Evolutionary conservation across 2,888 invertebrate genomes (phyloP).

Genomic region (Sinhomidia bicolor): DNA sequence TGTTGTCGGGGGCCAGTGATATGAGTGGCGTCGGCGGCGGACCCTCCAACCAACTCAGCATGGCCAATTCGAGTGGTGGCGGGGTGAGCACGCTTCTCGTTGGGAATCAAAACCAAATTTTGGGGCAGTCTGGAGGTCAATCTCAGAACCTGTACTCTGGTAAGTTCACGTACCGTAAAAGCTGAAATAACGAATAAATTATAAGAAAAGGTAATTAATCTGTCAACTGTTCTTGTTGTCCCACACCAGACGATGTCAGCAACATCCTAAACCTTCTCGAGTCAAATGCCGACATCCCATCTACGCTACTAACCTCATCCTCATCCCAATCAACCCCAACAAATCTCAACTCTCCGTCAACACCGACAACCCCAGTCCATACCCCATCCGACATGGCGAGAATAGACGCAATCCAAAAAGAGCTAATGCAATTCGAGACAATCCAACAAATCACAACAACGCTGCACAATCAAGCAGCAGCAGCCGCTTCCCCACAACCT

Average conservation of each 20-base stretch:
- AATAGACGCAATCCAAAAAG: constrained; percentile 94
- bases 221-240: not conserved
- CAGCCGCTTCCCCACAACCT: constrained; percentile 30
- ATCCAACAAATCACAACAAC: constrained; percentile 81
- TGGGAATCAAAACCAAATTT: constrained; percentile 63
- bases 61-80: too few species aligned
- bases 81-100: constrained; percentile 46
- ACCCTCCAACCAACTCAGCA: too few species aligned
- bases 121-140: constrained; percentile 5
- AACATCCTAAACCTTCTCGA: constrained; percentile 71
- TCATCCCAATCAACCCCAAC: constrained; percentile 14
- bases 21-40: not conserved
- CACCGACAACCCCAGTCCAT: constrained; percentile 71
- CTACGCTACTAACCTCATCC: constrained; percentile 62
- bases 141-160: constrained; percentile 51
- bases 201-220: not conserved
- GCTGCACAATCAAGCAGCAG: constrained; percentile 47
- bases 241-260: constrained; percentile 63
- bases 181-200: not conserved
- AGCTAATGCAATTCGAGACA: constrained; percentile 93
- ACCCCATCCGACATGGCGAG: constrained; percentile 89
- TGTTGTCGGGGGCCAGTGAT: not conserved
- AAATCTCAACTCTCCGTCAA: not conserved
- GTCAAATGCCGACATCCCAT: constrained; percentile 75
- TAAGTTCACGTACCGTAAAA: constrained; percentile 1